phyloP scores from a whole-genome alignment of 2,113 vertebrate genomes.

The Sylvilagus bachmani region DNA sequence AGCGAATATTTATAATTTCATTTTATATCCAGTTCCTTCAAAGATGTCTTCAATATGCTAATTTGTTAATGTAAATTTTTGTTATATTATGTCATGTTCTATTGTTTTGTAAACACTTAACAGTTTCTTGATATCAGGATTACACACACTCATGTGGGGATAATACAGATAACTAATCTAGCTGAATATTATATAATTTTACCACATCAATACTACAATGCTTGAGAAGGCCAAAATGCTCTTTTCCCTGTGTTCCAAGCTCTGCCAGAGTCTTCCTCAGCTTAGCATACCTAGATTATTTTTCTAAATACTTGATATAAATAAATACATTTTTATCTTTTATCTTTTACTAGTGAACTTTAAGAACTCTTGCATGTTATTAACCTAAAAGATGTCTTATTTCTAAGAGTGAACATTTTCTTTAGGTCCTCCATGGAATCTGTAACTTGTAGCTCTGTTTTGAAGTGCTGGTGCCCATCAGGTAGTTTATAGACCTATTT shows the following conservation, averaged over 20 bases:
- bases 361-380: background rate
- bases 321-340: background rate
- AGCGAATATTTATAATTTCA: conserved; percentile 35
- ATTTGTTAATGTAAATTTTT: conserved; percentile 12
- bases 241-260: background rate
- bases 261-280: conserved; percentile 1
- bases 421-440: background rate
- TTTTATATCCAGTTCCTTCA: background rate
- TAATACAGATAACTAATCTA: conserved; percentile 33
- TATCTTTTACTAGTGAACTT: conserved; percentile 5
- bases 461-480: background rate
- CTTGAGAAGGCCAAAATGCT: conserved; percentile 23
- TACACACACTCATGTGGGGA: background rate
- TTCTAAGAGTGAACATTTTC: conserved; percentile 9
- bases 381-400: background rate
- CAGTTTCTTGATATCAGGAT: conserved; percentile 3
- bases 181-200: conserved; percentile 28
- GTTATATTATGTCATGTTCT: background rate
- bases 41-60: conserved; percentile 31
- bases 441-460: background rate
- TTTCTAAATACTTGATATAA: background rate
- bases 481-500: conserved; percentile 44
- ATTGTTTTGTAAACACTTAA: background rate
- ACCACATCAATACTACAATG: background rate
- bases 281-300: background rate